Evolutionary conservation across 2,797 vertebrate species (phyloP), one percentile per base, ranked within the genome.

Genomic region (Sciurus carolinensis): DNA sequence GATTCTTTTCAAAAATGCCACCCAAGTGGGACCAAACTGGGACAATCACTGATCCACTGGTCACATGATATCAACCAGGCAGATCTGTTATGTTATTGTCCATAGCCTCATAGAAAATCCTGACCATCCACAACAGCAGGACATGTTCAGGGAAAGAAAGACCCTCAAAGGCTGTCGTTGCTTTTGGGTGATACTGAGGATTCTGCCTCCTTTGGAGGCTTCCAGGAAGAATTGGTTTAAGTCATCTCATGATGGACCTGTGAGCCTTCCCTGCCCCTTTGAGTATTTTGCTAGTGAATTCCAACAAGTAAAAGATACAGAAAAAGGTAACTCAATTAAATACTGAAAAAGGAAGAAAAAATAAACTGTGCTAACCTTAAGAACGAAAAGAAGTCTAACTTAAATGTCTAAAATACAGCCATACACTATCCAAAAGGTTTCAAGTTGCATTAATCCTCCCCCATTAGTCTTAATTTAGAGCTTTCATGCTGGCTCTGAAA

Each of bases 381-480:
- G 36, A 26, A 30, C 7, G 67, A 87, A 95, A 67, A 84, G 28
- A 36, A 50, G 7, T 20, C 30, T 90, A n/a, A 87, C 7, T 57
- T 62, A 57, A 52, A 69, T 44, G 39, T 47, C n/a, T 20, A n/a
- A 50, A 36, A 8, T 15, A 14, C 28, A 52, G 54, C 80, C 20
- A 10, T 3, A 5, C 9, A n/a, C 5, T 3, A 62, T 71, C 71
- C 24, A 10, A 22, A 69, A 59, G 20, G 52, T 62, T 76, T 73
- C 87, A 5, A 24, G 50, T 52, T 67, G 36, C 24, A 7, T 3
- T 50, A 24, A 77, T 10, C 36, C 59, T 50, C 62, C 22, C 0
- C 64, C 44, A 77, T 73, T 2, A 39, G 80, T 8, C 83, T 84
- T 87, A 52, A 73, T 75, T 90, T 73, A 64, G 66, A 95, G 66